Base-by-base conservation (phyloP, 64 coral and sea anemone genomes). In the Porites australiensis region DNA sequence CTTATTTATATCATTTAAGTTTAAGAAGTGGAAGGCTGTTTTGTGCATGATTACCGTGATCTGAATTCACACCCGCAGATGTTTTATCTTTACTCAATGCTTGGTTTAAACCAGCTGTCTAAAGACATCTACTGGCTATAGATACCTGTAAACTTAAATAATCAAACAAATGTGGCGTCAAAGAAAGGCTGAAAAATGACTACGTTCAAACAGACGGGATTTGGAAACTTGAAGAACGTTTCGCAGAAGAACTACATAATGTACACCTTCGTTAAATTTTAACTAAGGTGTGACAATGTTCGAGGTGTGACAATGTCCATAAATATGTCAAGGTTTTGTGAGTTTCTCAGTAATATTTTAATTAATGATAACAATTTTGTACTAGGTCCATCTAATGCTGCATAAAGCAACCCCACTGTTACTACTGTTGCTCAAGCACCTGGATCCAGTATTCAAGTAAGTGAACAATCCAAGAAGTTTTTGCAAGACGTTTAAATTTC, bases 1-100 rank as follows among this genome's bases (percentile, higher is more conserved):
- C 21, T 71, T 71, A 71, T 71, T 71, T 71, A 21, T 23, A 67
- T 67, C 64, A 67, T 67, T 67, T 67, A 67, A 67, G 64, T 67
- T 67, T 67, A 67, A 67, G 64, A 67, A 71, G 68, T 71, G 37
- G 68, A 71, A 71, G 68, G 64, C 64, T 20, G 64, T 67, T 20
- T 67, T 67, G 68, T 71, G 68, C 16, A 71, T 71, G 19, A 71
- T 19, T 71, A 8, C 68, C 68, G 68, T 67, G 64, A 67, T 67
- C 64, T 71, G 68, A 71, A 71, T 71, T 44, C 19, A 21, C 68
- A 71, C 68, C 64, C 21, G 15, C 64, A 67, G 64, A 67, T 20
- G 64, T 71, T 71, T 19, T 20, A 71, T 19, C 37, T 71, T 27
- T 21, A 71, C 68, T 71, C 16, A 71, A 71, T 71, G 19, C 19